phyloP scores from a whole-genome alignment of 2,797 vertebrate genomes.

The Crenichthys baileyi region DNA sequence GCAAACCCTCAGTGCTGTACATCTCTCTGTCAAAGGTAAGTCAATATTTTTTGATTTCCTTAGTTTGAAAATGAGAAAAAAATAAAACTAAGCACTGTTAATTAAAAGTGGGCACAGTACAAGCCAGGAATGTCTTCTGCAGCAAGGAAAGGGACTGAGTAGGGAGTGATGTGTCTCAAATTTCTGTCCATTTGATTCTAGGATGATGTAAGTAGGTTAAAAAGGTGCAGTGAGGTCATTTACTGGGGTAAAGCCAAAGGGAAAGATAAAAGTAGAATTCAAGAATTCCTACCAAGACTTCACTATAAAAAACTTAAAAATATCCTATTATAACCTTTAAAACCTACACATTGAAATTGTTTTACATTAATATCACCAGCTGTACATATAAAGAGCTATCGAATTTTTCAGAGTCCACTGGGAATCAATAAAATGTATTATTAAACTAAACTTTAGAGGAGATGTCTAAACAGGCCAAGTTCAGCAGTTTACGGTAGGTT shows the following conservation, averaged over 20 bases:
- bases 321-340: background rate
- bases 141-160: conserved; percentile 26
- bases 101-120: conserved; percentile 4
- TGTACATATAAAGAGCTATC: conserved; percentile 30
- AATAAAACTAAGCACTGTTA: background rate
- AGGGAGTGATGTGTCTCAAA: conserved; percentile 41
- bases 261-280: background rate
- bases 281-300: background rate
- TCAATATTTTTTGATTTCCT: conserved; percentile 8
- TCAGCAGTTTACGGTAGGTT: conserved; percentile 60
- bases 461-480: conserved; percentile 56
- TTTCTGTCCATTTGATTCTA: conserved; percentile 59
- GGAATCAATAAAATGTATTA: conserved; percentile 59
- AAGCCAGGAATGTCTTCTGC: conserved; percentile 26
- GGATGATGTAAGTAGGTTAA: conserved; percentile 61
- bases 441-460: conserved; percentile 58
- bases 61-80: conserved; percentile 4
- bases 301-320: background rate
- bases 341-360: background rate
- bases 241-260: conserved; percentile 41
- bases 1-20: conserved; percentile 94
- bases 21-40: conserved; percentile 94
- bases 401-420: conserved; percentile 37
- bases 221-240: conserved; percentile 55
- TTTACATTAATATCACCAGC: conserved; percentile 19